Base-by-base conservation (phyloP, 1,140 invertebrate species). In the Drosophila nigromelanica region DNA sequence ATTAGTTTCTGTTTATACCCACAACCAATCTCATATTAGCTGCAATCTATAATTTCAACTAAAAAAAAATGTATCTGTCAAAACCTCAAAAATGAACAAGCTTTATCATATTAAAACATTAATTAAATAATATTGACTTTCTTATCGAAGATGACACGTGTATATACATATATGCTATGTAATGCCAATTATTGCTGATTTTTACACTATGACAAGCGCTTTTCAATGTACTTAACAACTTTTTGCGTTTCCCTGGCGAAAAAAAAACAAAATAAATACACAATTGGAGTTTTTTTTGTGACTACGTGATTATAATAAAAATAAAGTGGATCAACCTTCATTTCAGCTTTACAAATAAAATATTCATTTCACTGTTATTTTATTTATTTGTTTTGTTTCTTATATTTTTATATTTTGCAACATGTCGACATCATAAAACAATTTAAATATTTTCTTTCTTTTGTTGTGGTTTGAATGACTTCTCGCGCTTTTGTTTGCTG, bases 251-350 rank as follows among this genome's bases (percentile, higher is more conserved):
- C 2, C 27, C 27, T 27, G 27, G 1, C 27, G 0, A 27, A 27
- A 27, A 27, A 27, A 27, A 27, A 27, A 27, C 5, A 14, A 40
- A 40, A 47, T 6, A n/a, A 3, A 48, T 12, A 43, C 43, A 58
- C 30, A 21, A 37, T 45, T 35, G 42, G 4, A 37, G 27, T 64
- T 64, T 24, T 50, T 62, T 40, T 54, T 58, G 50, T 60, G 47
- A 27, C 61, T 40, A 83, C 80, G 80, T 83, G 80, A 85, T 85
- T 62, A 72, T 45, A 69, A 86, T 80, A 47, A 37, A 60, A 37
- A 21, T 61, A 47, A 15, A 47, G 33, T 55, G 14, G 47, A 51
- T 12, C 47, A 64, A 54, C 74, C 66, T 85, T 68, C 47, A 54
- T 50, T 64, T n/a, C 15, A 61, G 73, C 37, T 76, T 62, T 61